A percentile compares a stretch with the other conserved stretches of the same genome.
These are phyloP conservation scores for Lepidotrigona ventralis DNA, from an alignment of 1,140 invertebrate genomes.

Conservation along the genomic window DNA sequence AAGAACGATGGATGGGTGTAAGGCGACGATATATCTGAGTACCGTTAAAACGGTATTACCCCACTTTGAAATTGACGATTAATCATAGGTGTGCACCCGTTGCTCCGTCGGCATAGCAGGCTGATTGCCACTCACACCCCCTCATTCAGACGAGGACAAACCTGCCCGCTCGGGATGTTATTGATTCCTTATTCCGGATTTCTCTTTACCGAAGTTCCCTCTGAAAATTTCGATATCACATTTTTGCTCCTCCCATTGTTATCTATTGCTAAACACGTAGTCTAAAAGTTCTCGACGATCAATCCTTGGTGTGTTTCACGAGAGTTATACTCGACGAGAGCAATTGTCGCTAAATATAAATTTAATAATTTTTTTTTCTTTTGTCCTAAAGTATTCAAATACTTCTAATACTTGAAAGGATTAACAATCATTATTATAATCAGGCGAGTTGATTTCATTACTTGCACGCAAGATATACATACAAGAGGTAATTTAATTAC, in stretches of 20 bases:
- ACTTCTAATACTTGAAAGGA: too few species aligned
- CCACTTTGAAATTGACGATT: conserved; percentile 61
- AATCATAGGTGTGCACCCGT: conserved; percentile 58
- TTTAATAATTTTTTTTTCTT: too few species aligned
- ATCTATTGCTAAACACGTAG: too few species aligned
- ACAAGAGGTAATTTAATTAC: too few species aligned
- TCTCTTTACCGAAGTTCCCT: conserved; percentile 1
- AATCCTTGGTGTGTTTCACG: too few species aligned
- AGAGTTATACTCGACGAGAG: too few species aligned
- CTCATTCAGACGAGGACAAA: conserved; percentile 1
- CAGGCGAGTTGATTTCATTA: too few species aligned
- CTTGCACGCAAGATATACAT: too few species aligned
- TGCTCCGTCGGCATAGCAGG: conserved; percentile 3
- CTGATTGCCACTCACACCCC: conserved; percentile 27
- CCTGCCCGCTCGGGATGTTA: background rate
- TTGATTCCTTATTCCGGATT: conserved; percentile 39
- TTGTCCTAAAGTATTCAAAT: too few species aligned
- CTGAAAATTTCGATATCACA: background rate
- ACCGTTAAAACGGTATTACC: conserved; percentile 50
- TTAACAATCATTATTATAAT: too few species aligned
- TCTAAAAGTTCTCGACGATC: too few species aligned
- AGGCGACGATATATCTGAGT: conserved; percentile 52
- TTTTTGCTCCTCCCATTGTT: rapidly evolving
- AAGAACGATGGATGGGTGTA: conserved; percentile 30
- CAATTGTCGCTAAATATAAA: too few species aligned